Evolutionary conservation across 1,140 invertebrate genomes (phyloP), one percentile per base, ranked within the genome.

Genomic region (Saccostrea cuccullata): DNA sequence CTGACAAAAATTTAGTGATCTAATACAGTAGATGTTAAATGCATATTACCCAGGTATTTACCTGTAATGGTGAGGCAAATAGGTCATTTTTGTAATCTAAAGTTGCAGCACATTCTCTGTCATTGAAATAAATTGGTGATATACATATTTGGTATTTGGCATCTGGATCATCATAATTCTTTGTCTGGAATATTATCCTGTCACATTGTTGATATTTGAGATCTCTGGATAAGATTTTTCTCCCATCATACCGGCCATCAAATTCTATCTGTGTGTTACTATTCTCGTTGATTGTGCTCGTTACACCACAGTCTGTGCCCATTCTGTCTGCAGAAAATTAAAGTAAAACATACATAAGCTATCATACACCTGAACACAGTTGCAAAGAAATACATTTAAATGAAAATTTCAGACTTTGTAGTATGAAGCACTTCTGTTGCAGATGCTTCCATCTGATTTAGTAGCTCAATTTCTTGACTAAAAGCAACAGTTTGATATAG

Each of bases 81-180:
- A 77, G 30, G 11, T 17, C 30, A 36, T 77, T 77, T 77, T 77
- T 77, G 30, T 30, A 77, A 26, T 77, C 70, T 17, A 77, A 36
- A 26, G 70, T 15, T 15, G 30, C 70, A 11, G 70, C 70, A 30
- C 70, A 77, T 17, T 36, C 26, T 36, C 26, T 12, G 26, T 77
- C 70, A 26, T 77, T 77, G 30, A 77, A 77, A 77, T 77, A 77
- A 15, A 77, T 77, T 13, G 70, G 70, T 9, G 70, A 77, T 77
- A 77, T 77, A 30, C 70, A 77, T 9, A 77, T 77, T 13, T 15
- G 30, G 26, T 77, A 77, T 77, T 36, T 30, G 30, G 70, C 70
- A 17, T 77, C 70, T 15, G 70, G 70, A 13, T 77, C 70, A 12
- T 77, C 70, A 77, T 77, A 77, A 26, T 77, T 77, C 26, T 77